These are phyloP conservation scores for Grantiella picta DNA, from an alignment of 2,113 vertebrate genomes.

Conservation along the genomic window DNA sequence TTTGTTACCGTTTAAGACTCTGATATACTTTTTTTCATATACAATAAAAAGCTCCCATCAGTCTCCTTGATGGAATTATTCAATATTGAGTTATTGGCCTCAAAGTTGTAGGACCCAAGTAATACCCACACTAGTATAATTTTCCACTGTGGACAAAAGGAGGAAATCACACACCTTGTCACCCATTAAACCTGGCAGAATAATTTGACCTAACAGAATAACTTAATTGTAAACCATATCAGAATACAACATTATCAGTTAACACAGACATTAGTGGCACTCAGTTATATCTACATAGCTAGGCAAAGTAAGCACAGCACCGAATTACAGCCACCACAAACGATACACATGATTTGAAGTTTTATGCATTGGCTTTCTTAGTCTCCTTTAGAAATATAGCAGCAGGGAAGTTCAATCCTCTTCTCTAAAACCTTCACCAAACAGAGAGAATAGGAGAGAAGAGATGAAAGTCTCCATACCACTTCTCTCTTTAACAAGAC, in stretches of 20 bases:
- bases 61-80: neutral
- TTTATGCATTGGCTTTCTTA: neutral
- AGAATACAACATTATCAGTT: neutral
- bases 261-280: neutral
- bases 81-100: neutral
- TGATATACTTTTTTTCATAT: neutral
- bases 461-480: neutral
- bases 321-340: neutral
- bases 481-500: neutral
- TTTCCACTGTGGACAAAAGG: neutral
- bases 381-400: neutral
- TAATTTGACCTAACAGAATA: neutral
- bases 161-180: neutral
- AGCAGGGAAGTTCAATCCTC: neutral
- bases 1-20: neutral
- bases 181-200: neutral
- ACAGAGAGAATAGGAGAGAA: neutral
- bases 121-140: neutral
- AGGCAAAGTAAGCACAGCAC: neutral
- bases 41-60: neutral
- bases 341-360: fast-evolving
- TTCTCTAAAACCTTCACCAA: neutral
- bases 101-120: neutral
- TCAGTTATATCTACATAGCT: neutral
- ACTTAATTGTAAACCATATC: neutral